Base-by-base conservation (phyloP, 2,888 invertebrate species). In the Dynastes tityus region DNA sequence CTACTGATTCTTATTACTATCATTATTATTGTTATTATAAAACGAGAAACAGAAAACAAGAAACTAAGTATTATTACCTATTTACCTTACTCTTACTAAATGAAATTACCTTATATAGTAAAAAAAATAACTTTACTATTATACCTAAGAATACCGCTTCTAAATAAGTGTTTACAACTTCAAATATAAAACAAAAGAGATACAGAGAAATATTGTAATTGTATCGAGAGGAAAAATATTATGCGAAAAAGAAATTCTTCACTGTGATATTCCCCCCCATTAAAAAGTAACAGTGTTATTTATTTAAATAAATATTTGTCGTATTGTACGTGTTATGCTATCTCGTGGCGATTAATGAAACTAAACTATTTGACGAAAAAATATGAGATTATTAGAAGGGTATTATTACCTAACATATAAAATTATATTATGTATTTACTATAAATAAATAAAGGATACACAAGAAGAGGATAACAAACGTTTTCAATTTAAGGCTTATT, bases 241-340 rank as follows among this genome's bases (percentile, higher is more conserved):
- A 40, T 40, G 65, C 67, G 81, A 80, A 80, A 83, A 84, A 37
- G 32, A 37, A 84, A 85, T 87, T 86, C 86, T 88, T 88, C 88
- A 87, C 88, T 88, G 88, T 88, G 88, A 88, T 88, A 88, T 86
- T 86, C 84, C 61, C 40, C 68, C 68, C 27, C 11, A 63, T 51
- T 27, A 22, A 51, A 85, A 80, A 87, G 84, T 87, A 45, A 87
- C 86, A 88, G 87, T 87, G 86, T 74, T 74, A 73, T 51, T 68
- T 87, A 86, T 87, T 83, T 29, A 32, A 63, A 63, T 8, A 22
- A 58, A 58, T 16, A 63, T 29, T 63, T 4, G 84, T 85, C 87
- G 86, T 29, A 29, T 87, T 83, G 84, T 87, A 85, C 86, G 85
- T 87, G 85, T 87, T 86, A 86, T 87, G 86, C 84, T 87, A 84